phyloP scores from a whole-genome alignment of 2,888 invertebrate species.

The Eubasilissa splendida region DNA sequence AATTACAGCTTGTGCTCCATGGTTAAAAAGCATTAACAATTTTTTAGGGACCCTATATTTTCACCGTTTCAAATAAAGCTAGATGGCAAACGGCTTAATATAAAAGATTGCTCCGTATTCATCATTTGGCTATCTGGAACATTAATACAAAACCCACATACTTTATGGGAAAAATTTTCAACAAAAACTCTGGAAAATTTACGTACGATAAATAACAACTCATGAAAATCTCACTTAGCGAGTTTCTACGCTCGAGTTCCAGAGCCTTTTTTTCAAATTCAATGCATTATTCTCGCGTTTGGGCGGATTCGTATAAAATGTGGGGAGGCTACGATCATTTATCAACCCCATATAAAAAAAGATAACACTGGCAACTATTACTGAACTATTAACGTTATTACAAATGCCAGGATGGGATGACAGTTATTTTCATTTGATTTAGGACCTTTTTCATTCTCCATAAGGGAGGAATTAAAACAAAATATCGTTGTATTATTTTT shows the following conservation, averaged over 20 bases:
- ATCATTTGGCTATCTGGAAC: slow-evolving; percentile 26
- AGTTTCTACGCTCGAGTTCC: slow-evolving; percentile 17
- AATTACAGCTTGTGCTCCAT: too few species aligned
- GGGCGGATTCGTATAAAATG: slow-evolving; percentile 10
- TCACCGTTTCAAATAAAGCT: slow-evolving; percentile 11
- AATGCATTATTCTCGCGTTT: slow-evolving; percentile 14
- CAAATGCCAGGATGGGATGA: slow-evolving; percentile 36
- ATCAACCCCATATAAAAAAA: slow-evolving; percentile 43
- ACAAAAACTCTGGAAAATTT: slow-evolving; percentile 23
- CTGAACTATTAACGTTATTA: slow-evolving; percentile 45
- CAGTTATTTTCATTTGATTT: slow-evolving; percentile 9
- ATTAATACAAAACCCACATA: slow-evolving; percentile 26
- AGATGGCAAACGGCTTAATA: slow-evolving; percentile 18
- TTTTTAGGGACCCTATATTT: too few species aligned
- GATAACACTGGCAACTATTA: slow-evolving; percentile 47
- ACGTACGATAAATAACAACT: slow-evolving; percentile 32
- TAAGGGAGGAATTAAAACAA: too few species aligned
- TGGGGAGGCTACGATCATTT: slow-evolving; percentile 23
- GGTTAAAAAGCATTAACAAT: too few species aligned
- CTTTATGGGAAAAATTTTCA: slow-evolving; percentile 24
- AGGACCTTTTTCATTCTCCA: not conserved
- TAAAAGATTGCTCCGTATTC: slow-evolving; percentile 29
- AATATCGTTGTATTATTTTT: too few species aligned
- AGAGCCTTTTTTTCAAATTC: slow-evolving; percentile 16
- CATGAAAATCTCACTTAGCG: slow-evolving; percentile 32